These are phyloP conservation scores for Xylocampa areola DNA, from an alignment of 2,888 invertebrate species.

Conservation along the genomic window DNA sequence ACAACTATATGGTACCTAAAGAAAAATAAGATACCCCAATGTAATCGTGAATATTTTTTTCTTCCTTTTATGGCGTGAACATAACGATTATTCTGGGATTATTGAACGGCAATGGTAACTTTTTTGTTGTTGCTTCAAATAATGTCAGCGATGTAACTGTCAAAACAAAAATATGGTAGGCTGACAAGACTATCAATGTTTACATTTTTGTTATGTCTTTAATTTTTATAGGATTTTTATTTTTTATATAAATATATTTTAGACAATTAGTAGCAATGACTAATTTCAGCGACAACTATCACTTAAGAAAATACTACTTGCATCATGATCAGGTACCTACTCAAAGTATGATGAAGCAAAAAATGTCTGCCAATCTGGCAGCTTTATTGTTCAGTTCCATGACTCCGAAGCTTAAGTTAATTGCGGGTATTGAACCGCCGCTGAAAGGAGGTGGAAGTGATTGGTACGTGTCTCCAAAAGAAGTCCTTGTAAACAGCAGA, in stretches of 20 bases:
- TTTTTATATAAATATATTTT: slow-evolving; percentile 3
- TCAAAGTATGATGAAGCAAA: slow-evolving; percentile 75
- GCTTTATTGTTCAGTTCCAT: slow-evolving; percentile 80
- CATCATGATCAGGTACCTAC: slow-evolving; percentile 78
- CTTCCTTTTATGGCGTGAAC: too few species aligned
- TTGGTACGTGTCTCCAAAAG: slow-evolving; percentile 78
- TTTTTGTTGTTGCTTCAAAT: too few species aligned
- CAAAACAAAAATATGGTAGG: too few species aligned
- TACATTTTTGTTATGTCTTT: background rate
- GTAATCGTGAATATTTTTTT: too few species aligned
- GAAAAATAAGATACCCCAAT: too few species aligned
- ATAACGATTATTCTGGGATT: too few species aligned
- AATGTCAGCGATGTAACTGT: too few species aligned
- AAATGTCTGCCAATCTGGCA: slow-evolving; percentile 75
- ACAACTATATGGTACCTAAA: too few species aligned
- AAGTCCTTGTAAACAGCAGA: slow-evolving; percentile 70
- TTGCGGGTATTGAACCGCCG: slow-evolving; percentile 79
- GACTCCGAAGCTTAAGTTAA: too few species aligned
- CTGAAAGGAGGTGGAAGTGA: slow-evolving; percentile 80
- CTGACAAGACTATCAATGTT: background rate
- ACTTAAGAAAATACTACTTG: slow-evolving; percentile 78
- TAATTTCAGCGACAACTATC: slow-evolving; percentile 73
- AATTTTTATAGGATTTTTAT: slow-evolving; percentile 4
- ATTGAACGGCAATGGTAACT: too few species aligned
- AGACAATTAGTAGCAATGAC: slow-evolving; percentile 53